These are phyloP conservation scores for Rhagium mordax DNA, from an alignment of 2,888 invertebrate genomes.

Conservation along the genomic window DNA sequence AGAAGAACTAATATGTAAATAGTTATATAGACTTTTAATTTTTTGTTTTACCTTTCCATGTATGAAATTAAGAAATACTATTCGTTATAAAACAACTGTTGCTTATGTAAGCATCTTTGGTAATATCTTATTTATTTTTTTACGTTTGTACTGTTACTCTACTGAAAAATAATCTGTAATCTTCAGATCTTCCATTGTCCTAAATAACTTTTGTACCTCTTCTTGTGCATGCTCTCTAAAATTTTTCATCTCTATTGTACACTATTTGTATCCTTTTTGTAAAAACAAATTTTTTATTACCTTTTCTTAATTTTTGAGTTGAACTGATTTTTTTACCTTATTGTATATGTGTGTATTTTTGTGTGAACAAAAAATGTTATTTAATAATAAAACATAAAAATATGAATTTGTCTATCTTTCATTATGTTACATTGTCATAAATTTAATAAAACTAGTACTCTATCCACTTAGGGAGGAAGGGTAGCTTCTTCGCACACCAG, in stretches of 20 bases:
- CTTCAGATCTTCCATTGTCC: neutral
- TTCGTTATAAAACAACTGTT: slow-evolving; percentile 5
- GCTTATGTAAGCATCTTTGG: slow-evolving; percentile 2
- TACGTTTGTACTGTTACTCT: slow-evolving; percentile 10
- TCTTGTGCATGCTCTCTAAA: slow-evolving; percentile 7
- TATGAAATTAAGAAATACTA: slow-evolving; percentile 18
- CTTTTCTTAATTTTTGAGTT: slow-evolving; percentile 19
- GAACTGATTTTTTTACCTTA: slow-evolving; percentile 36
- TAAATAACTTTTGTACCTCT: neutral
- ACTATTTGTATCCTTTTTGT: neutral
- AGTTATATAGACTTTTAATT: slow-evolving; percentile 5
- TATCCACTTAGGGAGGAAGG: no score
- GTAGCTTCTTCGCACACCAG: no score
- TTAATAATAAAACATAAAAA: slow-evolving; percentile 28
- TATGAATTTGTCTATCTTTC: neutral
- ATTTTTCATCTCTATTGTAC: neutral
- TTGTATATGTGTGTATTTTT: slow-evolving; percentile 30
- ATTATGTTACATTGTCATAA: no score
- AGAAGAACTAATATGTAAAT: slow-evolving; percentile 50
- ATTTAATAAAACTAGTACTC: no score
- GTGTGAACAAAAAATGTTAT: slow-evolving; percentile 29
- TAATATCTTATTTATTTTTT: slow-evolving; percentile 26
- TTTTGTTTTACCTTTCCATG: slow-evolving; percentile 13
- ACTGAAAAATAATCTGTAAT: neutral
- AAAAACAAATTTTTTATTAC: neutral